Conservation (phyloP, 2,797 vertebrate genomes). For the Xiphophorus birchmanni region DNA sequence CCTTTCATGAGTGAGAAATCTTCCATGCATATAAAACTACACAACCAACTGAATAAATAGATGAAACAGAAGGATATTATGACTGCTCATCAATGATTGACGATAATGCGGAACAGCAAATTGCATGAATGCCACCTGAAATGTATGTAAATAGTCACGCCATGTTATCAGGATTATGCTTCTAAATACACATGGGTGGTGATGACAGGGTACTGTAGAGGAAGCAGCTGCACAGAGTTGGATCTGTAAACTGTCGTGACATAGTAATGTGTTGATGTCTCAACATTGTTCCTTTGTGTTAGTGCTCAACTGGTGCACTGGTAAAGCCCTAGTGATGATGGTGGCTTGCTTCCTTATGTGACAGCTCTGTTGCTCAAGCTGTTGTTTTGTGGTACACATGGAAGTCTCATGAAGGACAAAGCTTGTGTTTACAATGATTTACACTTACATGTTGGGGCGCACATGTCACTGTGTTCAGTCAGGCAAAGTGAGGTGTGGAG, state of each 20-base stretch:
- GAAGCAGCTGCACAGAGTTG: slow-evolving; percentile 64
- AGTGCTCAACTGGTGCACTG: slow-evolving; percentile 39
- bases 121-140: slow-evolving; percentile 12
- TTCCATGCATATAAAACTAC: neutral
- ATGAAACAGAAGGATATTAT: neutral
- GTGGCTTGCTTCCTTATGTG: slow-evolving; percentile 56
- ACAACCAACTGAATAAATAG: neutral
- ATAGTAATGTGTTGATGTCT: slow-evolving; percentile 66
- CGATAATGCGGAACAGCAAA: slow-evolving; percentile 6
- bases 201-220: slow-evolving; percentile 60
- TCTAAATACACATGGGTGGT: slow-evolving; percentile 11
- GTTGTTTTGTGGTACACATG: slow-evolving; percentile 31
- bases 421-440: slow-evolving; percentile 17
- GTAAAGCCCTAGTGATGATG: slow-evolving; percentile 44
- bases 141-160: slow-evolving; percentile 38
- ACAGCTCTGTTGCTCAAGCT: slow-evolving; percentile 46
- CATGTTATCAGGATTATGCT: slow-evolving; percentile 27
- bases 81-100: slow-evolving; percentile 17
- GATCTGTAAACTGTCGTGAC: slow-evolving; percentile 65
- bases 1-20: too few species aligned
- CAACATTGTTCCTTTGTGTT: slow-evolving; percentile 60
- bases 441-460: slow-evolving; percentile 31
- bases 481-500: slow-evolving; percentile 14
- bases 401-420: slow-evolving; percentile 40
- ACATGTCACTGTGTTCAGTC: slow-evolving; percentile 33